Evolutionary conservation across 2,113 vertebrate species (phyloP).

Genomic region (Xyliphius kryptos): DNA sequence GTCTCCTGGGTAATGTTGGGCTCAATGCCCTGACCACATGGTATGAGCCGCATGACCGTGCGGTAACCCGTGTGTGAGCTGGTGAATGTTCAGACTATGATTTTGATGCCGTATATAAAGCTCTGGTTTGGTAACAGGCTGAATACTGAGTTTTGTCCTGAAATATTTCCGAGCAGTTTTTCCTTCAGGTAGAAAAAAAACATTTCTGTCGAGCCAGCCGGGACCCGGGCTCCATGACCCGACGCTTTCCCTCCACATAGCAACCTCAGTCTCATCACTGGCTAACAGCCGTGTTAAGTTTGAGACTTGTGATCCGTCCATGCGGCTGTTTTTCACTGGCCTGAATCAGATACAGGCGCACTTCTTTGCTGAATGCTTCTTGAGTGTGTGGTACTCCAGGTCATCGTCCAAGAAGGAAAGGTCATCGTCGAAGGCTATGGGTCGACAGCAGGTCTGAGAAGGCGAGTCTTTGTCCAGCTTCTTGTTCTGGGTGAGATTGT

Average conservation of each 20-base stretch:
- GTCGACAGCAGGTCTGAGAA: conserved; percentile 85
- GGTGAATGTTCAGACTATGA: conserved; percentile 6
- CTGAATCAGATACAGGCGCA: conserved; percentile 84
- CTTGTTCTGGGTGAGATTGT: conserved; percentile 90
- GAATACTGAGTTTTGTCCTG: conserved; percentile 24
- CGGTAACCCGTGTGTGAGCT: neutral
- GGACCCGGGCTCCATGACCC: neutral
- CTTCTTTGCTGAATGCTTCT: conserved; percentile 93
- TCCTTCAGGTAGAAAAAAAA: neutral
- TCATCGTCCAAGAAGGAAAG: conserved; percentile 93
- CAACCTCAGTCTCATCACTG: conserved; percentile 28
- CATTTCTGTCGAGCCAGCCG: neutral
- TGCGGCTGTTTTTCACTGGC: conserved; percentile 41
- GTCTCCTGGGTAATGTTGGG: conserved; percentile 19
- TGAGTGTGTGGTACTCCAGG: conserved; percentile 90
- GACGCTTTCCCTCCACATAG: conserved; percentile 19
- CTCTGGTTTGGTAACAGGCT: conserved; percentile 30
- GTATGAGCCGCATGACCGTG: neutral
- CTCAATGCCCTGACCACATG: neutral
- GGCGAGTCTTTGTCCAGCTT: conserved; percentile 86
- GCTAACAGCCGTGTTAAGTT: conserved; percentile 24
- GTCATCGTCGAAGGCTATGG: conserved; percentile 89
- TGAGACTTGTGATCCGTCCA: conserved; percentile 4
- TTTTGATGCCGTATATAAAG: too few relatives aligned
- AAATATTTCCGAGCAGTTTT: neutral